Evolutionary conservation across 2,888 invertebrate genomes (phyloP).

Genomic region (Suillia variegata): DNA sequence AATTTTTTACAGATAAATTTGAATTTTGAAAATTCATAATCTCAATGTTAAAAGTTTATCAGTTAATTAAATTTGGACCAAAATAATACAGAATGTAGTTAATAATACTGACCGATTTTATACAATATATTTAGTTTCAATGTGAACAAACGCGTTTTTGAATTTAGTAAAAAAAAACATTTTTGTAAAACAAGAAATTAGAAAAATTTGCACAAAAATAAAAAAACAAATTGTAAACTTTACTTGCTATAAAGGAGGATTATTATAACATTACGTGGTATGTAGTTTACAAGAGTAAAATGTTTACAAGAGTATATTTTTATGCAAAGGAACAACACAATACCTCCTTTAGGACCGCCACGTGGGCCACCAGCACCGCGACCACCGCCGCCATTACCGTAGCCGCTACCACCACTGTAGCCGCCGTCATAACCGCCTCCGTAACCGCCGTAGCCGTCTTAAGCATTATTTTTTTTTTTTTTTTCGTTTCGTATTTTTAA

Average conservation of each 20-base stretch:
- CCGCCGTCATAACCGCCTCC: conserved; percentile 67
- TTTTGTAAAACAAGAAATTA: conserved; percentile 12
- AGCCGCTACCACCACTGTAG: conserved; percentile 87
- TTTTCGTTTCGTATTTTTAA: conserved; percentile 14
- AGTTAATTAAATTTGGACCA: conserved; percentile 22
- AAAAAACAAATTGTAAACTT: background rate
- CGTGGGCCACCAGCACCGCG: conserved; percentile 79
- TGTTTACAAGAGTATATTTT: background rate
- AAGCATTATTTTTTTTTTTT: too few relatives aligned
- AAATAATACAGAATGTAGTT: too few relatives aligned
- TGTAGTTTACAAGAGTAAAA: background rate
- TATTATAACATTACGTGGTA: conserved; percentile 25
- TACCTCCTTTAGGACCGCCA: conserved; percentile 88
- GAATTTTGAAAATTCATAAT: too few relatives aligned
- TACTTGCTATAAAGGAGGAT: too few relatives aligned
- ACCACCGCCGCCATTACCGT: conserved; percentile 80
- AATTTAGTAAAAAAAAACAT: too few relatives aligned
- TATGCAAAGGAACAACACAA: background rate
- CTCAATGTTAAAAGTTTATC: too few relatives aligned
- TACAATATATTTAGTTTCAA: conserved; percentile 27
- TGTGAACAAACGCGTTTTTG: conserved; percentile 12
- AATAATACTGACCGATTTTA: conserved; percentile 16
- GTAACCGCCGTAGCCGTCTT: conserved; percentile 73
- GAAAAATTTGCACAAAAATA: background rate
- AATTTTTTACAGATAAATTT: too few relatives aligned